These are phyloP conservation scores for Hozukius guyotensis DNA, from an alignment of 2,797 vertebrate genomes.

Conservation along the genomic window DNA sequence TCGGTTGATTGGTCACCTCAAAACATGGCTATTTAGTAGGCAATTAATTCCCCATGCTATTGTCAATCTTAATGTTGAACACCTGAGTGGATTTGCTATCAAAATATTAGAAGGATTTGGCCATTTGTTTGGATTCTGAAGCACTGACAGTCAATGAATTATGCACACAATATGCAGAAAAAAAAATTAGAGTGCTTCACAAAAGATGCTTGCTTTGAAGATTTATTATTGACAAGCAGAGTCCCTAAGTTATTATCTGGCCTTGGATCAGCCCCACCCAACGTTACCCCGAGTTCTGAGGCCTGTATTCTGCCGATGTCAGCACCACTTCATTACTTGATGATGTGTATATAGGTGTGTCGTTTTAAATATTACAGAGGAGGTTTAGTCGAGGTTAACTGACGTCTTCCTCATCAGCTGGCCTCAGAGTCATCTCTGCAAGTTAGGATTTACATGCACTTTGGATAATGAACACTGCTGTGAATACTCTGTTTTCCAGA, in stretches of 20 bases:
- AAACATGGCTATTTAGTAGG: background rate
- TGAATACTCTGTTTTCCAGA: slow-evolving; percentile 49
- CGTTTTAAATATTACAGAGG: slow-evolving; percentile 22
- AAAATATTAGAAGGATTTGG: background rate
- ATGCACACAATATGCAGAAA: background rate
- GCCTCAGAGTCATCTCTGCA: slow-evolving; percentile 29
- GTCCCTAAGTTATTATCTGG: slow-evolving; percentile 7
- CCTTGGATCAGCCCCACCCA: background rate
- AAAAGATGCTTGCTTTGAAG: slow-evolving; percentile 1
- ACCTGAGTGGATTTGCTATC: background rate
- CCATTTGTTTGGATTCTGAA: slow-evolving; percentile 5
- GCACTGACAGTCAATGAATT: background rate
- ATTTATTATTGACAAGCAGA: slow-evolving; percentile 13
- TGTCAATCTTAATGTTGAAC: background rate
- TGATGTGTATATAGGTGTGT: slow-evolving; percentile 63
- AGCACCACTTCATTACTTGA: slow-evolving; percentile 35
- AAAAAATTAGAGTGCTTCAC: background rate
- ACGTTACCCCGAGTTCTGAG: slow-evolving; percentile 4
- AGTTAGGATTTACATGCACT: slow-evolving; percentile 60
- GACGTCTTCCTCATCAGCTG: slow-evolving; percentile 10
- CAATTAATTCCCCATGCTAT: background rate
- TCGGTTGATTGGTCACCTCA: slow-evolving; percentile 6
- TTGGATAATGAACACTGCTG: slow-evolving; percentile 55
- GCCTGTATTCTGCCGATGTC: slow-evolving; percentile 7
- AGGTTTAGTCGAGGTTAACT: slow-evolving; percentile 18